Conservation (phyloP, 2,888 invertebrate genomes). For the Adela reaumurella region DNA sequence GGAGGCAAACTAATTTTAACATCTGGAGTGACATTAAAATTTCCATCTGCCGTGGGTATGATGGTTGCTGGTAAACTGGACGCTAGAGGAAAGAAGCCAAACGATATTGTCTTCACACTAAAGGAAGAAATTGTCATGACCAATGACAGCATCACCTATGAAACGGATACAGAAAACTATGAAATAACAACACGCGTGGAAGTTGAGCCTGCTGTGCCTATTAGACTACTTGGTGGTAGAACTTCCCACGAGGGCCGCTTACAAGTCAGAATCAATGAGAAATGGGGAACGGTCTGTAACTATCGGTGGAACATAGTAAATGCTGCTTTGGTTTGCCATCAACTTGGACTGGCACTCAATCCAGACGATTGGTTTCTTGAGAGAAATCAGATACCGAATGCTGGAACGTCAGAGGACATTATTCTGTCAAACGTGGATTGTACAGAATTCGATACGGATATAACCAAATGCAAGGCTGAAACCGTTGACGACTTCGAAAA, state of each 20-base stretch:
- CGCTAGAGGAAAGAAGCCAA: conserved; percentile 74
- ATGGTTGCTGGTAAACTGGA: conserved; percentile 92
- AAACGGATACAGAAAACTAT: conserved; percentile 50
- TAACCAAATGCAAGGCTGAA: conserved; percentile 85
- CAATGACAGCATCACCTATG: conserved; percentile 60
- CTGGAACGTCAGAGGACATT: conserved; percentile 73
- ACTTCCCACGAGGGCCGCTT: conserved; percentile 82
- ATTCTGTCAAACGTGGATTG: conserved; percentile 86
- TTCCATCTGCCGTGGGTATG: conserved; percentile 92
- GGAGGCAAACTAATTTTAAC: conserved; percentile 87
- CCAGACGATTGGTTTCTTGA: conserved; percentile 89
- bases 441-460: conserved; percentile 84
- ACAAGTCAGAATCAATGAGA: conserved; percentile 77
- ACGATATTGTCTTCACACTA: conserved; percentile 74
- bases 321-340: conserved; percentile 92
- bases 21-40: conserved; percentile 84
- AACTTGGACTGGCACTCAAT: conserved; percentile 88
- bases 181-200: conserved; percentile 61
- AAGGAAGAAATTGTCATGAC: conserved; percentile 70
- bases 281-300: conserved; percentile 97
- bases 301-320: conserved; percentile 92
- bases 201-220: conserved; percentile 62
- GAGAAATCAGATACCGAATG: conserved; percentile 74
- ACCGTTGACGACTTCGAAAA: conserved; percentile 75
- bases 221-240: conserved; percentile 78